Base-by-base conservation (phyloP, 2,888 invertebrate species). In the Temnothorax unifasciatus region DNA sequence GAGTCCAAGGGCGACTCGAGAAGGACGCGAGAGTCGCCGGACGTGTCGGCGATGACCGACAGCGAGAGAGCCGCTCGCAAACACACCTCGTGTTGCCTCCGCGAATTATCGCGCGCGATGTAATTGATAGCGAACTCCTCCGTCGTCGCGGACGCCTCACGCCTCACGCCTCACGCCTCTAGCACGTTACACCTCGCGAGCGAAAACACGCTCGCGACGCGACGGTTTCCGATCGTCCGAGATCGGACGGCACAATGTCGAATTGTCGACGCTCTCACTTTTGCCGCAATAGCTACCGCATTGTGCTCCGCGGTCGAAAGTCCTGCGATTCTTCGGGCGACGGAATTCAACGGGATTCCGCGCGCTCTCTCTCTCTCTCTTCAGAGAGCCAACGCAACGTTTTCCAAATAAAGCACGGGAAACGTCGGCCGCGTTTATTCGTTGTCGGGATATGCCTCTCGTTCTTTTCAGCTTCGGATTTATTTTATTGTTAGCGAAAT, bases 381-480 rank as follows among this genome's bases (percentile, higher is more conserved):
- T 34, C 6, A 5, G 66, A 34, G 74, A 75, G 29, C 38, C 52
- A n/a, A 77, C n/a, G 29, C 41, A 41, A 77, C 54, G n/a, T 54
- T 71, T 41, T 69, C 77, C 71, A 44, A 54, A 77, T 69, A 57
- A 77, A 69, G 57, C 71, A 69, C 54, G 77, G 44, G 77, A 66
- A 41, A 54, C 38, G 38, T 41, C 41, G 44, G 71, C 41, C 44
- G 44, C 52, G 25, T 68, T 68, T 79, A 71, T 79, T 79, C 57
- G 29, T 29, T 29, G 29, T 29, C 29, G 29, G 29, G 29, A 29
- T 3, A 29, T 29, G 29, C 29, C 29, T 29, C 38, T 3, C 52
- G 8, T 44, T 79, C 75, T 25, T 68, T 76, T 41, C 68, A 25
- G 9, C 18, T 8, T 8, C 3, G 38, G 38, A 41, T 18, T 44